phyloP scores from a whole-genome alignment of 2,113 vertebrate species.

The Rhegmatorhina hoffmannsi region DNA sequence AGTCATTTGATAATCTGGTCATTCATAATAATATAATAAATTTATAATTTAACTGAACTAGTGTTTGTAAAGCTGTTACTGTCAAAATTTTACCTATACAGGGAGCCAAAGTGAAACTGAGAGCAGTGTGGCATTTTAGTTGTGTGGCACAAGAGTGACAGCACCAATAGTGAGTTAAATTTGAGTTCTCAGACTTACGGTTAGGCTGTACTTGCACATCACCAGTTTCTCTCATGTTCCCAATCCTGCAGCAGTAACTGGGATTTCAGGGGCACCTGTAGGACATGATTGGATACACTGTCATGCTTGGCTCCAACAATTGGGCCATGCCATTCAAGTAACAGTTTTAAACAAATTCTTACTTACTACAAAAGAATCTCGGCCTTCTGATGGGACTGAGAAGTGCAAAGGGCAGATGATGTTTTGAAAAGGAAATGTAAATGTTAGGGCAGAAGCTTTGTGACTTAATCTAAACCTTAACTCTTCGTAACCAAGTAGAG shows the following conservation, averaged over 20 bases:
- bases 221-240: background rate
- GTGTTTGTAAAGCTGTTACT: background rate
- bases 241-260: background rate
- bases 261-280: background rate
- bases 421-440: slow-evolving; percentile 55
- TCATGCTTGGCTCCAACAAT: background rate
- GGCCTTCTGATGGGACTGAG: slow-evolving; percentile 11
- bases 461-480: slow-evolving; percentile 25
- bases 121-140: background rate
- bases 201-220: background rate
- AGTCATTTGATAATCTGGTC: background rate
- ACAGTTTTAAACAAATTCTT: background rate
- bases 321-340: background rate
- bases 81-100: background rate
- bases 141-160: background rate
- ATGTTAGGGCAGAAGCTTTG: slow-evolving; percentile 24
- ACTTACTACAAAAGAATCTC: background rate
- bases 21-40: background rate
- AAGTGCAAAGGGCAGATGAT: slow-evolving; percentile 33
- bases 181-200: background rate
- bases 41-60: background rate
- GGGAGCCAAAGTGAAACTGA: background rate
- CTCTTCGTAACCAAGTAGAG: background rate
- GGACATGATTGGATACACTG: background rate
- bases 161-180: background rate